Evolutionary conservation across 2,888 invertebrate species (phyloP), one percentile per base, ranked within the genome.

Genomic region (Phaonia tiefii): DNA sequence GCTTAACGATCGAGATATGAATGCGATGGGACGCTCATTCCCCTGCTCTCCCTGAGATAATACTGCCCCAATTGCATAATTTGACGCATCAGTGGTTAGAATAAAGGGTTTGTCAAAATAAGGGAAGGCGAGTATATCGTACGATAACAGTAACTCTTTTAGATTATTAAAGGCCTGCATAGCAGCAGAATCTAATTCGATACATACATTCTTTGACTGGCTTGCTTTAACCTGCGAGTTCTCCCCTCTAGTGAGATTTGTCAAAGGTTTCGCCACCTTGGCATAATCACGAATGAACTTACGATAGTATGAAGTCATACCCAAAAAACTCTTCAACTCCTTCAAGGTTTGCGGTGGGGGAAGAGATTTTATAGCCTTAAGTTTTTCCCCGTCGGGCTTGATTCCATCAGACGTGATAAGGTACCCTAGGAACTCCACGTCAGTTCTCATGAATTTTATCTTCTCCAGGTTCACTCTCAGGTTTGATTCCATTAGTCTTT

Each of bases 31-130:
- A 39, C 63, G 2, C 31, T 73, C 73, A 44, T 76, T 71, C 20
- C 75, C 75, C 7, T 63, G 11, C 42, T 76, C 69, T 17, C 66
- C 80, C 63, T 83, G 80, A 7, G 75, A 78, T 10, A 83, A 66
- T 1, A 79, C 69, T 22, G 80, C 69, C 17, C 81, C 82, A 20
- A 83, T 75, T 13, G 79, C 83, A 11, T 63, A 65, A 39, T 83
- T 63, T 2, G 80, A 83, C 13, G 84, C 84, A 22, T 84, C 83
- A 2, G 81, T 80, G 0, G 76, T 83, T 11, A 83, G 20, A 11
- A 74, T 78, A 37, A 84, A 84, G 0, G 75, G 31, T 49, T 83
- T 84, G 11, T 71, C 39, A 22, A 84, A 84, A 56, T 83, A 71
- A 10, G 78, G 83, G 54, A 79, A 84, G 17, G 72, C 72, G 37